A percentile compares a stretch with the other conserved stretches of the same genome.
Conservation (phyloP, 2,888 invertebrate species). For the Ischnura elegans region DNA sequence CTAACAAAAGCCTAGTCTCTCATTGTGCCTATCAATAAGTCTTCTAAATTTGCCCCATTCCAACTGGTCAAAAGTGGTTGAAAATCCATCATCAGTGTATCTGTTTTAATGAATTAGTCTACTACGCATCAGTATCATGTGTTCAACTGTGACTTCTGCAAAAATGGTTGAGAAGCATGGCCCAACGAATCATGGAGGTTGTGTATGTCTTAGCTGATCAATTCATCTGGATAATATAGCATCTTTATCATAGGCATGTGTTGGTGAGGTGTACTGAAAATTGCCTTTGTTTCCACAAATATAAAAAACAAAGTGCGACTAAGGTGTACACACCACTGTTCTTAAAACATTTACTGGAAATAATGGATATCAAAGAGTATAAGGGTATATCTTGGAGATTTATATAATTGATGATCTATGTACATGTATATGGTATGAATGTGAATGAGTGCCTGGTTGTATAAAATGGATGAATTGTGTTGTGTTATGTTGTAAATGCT, state of each 20-base stretch:
- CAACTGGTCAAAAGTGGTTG: slow-evolving; percentile 59
- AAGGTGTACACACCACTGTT: neutral
- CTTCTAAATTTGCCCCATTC: slow-evolving; percentile 62
- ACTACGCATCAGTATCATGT: slow-evolving; percentile 46
- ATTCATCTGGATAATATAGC: slow-evolving; percentile 43
- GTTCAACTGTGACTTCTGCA: slow-evolving; percentile 46
- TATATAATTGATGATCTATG: slow-evolving; percentile 35
- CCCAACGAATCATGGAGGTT: slow-evolving; percentile 3
- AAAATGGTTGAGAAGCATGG: slow-evolving; percentile 26
- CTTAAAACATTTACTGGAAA: neutral
- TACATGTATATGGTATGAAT: slow-evolving; percentile 41
- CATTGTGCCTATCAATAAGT: slow-evolving; percentile 54
- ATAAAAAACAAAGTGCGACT: slow-evolving; percentile 17
- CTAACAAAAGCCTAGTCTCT: slow-evolving; percentile 40
- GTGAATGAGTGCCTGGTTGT: slow-evolving; percentile 56
- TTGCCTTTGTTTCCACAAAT: slow-evolving; percentile 49
- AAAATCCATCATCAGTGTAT: slow-evolving; percentile 29
- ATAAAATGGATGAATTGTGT: slow-evolving; percentile 36
- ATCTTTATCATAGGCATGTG: slow-evolving; percentile 58
- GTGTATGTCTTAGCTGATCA: neutral
- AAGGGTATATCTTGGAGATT: slow-evolving; percentile 20
- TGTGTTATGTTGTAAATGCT: slow-evolving; percentile 46
- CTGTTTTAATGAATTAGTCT: neutral
- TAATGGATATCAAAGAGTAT: neutral
- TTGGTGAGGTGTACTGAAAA: slow-evolving; percentile 20